Conservation (phyloP, 2,888 invertebrate genomes). For the Drosophila stalkeri region DNA sequence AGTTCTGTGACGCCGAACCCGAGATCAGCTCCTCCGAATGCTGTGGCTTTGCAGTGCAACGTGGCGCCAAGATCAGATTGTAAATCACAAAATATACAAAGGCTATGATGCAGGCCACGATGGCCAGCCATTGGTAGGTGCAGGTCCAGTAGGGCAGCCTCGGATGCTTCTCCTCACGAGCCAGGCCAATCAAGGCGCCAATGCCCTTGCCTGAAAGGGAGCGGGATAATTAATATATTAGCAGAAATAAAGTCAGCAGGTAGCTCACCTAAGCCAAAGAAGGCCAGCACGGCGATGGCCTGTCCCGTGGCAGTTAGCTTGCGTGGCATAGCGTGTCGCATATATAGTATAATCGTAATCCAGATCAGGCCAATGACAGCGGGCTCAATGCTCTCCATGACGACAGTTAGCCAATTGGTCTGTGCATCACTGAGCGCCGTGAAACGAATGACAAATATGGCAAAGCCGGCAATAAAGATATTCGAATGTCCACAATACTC, state of each 20-base stretch:
- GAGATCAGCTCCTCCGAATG: constrained; percentile 86
- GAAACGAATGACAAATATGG: constrained; percentile 91
- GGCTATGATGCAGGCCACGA: constrained; percentile 88
- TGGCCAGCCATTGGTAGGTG: constrained; percentile 88
- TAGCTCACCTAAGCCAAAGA: constrained; percentile 89
- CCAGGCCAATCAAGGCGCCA: constrained; percentile 89
- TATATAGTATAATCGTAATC: constrained; percentile 92
- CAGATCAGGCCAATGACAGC: constrained; percentile 92
- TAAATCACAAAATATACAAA: constrained; percentile 90
- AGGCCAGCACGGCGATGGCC: constrained; percentile 91
- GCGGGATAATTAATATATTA: neutral
- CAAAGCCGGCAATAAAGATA: constrained; percentile 92
- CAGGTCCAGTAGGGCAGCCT: constrained; percentile 79
- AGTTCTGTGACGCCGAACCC: constrained; percentile 86
- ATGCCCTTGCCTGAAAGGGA: constrained; percentile 88
- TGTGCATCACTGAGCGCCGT: constrained; percentile 87
- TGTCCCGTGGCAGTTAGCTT: constrained; percentile 92
- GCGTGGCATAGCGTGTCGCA: constrained; percentile 92
- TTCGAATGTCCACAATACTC: constrained; percentile 93
- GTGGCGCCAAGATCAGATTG: constrained; percentile 90
- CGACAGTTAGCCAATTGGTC: constrained; percentile 88
- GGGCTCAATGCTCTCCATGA: constrained; percentile 91
- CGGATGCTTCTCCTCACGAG: constrained; percentile 84
- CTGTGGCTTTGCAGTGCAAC: constrained; percentile 89
- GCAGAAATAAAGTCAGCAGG: no score